Conservation (phyloP, 2,888 invertebrate genomes). For the Pterostichus madidus region DNA sequence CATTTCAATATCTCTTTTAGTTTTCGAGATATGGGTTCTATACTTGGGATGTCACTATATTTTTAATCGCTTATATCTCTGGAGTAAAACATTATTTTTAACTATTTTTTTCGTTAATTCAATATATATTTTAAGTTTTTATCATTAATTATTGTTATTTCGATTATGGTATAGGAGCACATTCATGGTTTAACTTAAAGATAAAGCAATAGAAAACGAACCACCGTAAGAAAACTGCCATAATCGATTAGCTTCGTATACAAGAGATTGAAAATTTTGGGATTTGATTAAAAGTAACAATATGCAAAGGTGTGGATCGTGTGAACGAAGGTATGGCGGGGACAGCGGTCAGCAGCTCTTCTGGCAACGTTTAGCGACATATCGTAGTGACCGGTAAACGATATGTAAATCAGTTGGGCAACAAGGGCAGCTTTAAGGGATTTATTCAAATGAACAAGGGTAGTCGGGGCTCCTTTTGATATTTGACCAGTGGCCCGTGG, state of each 20-base stretch:
- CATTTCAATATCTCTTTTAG: too few relatives aligned
- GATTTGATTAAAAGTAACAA: constrained; percentile 8
- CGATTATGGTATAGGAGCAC: too few relatives aligned
- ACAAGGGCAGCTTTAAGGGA: constrained; percentile 72
- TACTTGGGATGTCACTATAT: too few relatives aligned
- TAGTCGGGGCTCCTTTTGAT: constrained; percentile 67
- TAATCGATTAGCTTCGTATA: neutral
- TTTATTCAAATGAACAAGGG: constrained; percentile 73
- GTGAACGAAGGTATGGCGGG: constrained; percentile 13
- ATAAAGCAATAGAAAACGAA: neutral
- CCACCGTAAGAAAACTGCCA: neutral
- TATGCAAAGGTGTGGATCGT: neutral
- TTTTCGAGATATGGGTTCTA: too few relatives aligned
- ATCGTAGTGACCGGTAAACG: constrained; percentile 72
- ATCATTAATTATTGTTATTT: too few relatives aligned
- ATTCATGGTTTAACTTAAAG: too few relatives aligned
- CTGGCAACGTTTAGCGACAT: constrained; percentile 59
- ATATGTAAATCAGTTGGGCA: constrained; percentile 71
- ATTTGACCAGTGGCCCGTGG: constrained; percentile 66
- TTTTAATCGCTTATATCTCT: too few relatives aligned
- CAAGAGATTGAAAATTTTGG: neutral
- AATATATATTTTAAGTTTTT: too few relatives aligned
- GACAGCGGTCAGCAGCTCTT: constrained; percentile 19
- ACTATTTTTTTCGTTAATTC: too few relatives aligned
- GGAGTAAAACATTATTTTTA: too few relatives aligned